A percentile compares a stretch with the other conserved stretches of the same genome.
Evolutionary conservation across 2,888 invertebrate genomes (phyloP).

Genomic region (Mellilla xanthometata): DNA sequence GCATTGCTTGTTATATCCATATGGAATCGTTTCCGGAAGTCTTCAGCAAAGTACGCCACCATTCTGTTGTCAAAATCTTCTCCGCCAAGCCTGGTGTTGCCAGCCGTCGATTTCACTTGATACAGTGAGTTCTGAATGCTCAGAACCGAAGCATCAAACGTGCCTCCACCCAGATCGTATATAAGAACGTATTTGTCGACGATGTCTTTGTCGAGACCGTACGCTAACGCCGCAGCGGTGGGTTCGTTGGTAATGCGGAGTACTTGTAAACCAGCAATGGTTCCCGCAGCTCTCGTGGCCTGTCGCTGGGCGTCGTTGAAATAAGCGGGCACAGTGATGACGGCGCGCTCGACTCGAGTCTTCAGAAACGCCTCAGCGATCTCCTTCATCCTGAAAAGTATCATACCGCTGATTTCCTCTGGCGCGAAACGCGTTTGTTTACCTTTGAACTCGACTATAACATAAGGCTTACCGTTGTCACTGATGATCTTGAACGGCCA

Average conservation of each 20-base stretch:
- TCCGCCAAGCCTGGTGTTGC: constrained; percentile 57
- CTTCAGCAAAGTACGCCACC: constrained; percentile 58
- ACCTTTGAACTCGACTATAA: constrained; percentile 52
- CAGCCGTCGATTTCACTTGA: constrained; percentile 58
- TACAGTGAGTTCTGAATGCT: constrained; percentile 49
- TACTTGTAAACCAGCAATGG: constrained; percentile 59
- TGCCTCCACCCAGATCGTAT: constrained; percentile 66
- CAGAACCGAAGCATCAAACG: constrained; percentile 60
- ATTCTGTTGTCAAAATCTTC: constrained; percentile 67
- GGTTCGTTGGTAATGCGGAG: constrained; percentile 62
- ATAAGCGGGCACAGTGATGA: constrained; percentile 66
- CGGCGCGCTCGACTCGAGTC: constrained; percentile 53
- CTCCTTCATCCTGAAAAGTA: constrained; percentile 62
- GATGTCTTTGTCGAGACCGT: constrained; percentile 47
- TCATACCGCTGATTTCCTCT: constrained; percentile 64
- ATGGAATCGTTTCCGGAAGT: constrained; percentile 51
- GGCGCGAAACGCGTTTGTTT: constrained; percentile 51
- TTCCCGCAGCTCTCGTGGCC: constrained; percentile 55
- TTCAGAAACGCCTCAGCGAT: constrained; percentile 55
- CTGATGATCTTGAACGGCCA: constrained; percentile 56
- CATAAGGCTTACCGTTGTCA: constrained; percentile 61
- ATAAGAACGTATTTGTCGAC: constrained; percentile 51
- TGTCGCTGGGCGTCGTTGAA: constrained; percentile 62
- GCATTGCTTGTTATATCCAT: constrained; percentile 42
- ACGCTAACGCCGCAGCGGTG: constrained; percentile 63